Conservation (phyloP, 2,797 vertebrate species). For the Loris lydekkerianus region DNA sequence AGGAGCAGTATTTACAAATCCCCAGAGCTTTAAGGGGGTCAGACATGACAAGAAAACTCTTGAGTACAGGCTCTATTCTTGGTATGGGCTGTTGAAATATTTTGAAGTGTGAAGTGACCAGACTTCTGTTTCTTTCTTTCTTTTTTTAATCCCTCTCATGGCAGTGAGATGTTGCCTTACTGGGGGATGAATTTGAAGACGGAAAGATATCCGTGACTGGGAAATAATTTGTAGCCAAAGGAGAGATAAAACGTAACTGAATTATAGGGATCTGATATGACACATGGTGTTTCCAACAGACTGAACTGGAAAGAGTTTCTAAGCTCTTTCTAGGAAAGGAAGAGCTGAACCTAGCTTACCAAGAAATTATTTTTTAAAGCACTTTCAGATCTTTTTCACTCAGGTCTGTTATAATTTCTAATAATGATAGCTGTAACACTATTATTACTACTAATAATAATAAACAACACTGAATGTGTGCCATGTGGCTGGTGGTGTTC, state of each 20-base stretch:
- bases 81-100: background rate
- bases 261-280: background rate
- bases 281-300: background rate
- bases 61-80: background rate
- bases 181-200: background rate
- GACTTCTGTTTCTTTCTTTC: background rate
- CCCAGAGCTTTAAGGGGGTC: background rate
- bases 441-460: background rate
- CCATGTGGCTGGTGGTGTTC: background rate
- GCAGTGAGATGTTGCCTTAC: background rate
- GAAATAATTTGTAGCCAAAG: background rate
- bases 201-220: background rate
- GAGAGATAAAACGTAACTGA: background rate
- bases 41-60: background rate
- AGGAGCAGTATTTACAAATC: background rate
- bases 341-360: background rate
- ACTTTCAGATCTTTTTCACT: background rate
- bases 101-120: background rate
- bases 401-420: background rate
- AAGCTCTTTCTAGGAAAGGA: background rate
- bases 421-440: background rate
- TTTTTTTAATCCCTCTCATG: background rate
- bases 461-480: background rate
- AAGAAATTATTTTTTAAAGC: background rate
- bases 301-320: background rate